Evolutionary conservation across 2,113 vertebrate species (phyloP).

Genomic region (Ciconia stormi): DNA sequence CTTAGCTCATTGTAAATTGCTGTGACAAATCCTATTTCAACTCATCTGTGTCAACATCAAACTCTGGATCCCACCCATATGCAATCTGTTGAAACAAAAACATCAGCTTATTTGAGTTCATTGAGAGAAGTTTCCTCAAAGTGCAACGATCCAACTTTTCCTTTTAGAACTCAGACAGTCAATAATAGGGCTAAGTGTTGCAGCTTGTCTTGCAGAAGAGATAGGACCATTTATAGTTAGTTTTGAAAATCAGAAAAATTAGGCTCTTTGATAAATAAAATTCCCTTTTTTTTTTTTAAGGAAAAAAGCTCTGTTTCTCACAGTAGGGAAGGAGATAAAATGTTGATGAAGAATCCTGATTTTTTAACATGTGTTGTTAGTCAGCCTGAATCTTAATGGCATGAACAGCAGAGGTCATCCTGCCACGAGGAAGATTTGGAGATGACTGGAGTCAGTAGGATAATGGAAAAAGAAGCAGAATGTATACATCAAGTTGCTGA

Average conservation of each 20-base stretch:
- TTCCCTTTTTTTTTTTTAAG: background rate
- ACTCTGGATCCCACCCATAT: background rate
- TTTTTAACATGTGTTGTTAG: background rate
- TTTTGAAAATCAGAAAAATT: background rate
- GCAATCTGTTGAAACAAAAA: background rate
- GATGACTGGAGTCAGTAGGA: background rate
- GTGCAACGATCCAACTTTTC: background rate
- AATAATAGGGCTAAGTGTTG: background rate
- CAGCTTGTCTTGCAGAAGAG: background rate
- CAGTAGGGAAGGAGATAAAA: background rate
- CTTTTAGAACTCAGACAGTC: background rate
- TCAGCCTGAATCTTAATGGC: background rate
- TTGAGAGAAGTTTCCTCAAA: background rate
- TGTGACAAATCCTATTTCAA: background rate
- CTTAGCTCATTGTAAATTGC: background rate
- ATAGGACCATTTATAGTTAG: background rate
- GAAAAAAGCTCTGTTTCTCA: background rate
- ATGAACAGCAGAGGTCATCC: background rate
- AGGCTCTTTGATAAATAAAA: accelerated
- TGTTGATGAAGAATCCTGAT: background rate
- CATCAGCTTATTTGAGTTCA: background rate
- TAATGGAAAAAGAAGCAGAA: background rate
- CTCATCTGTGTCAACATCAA: background rate
- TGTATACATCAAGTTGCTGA: background rate
- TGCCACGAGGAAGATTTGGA: background rate